Evolutionary conservation across 2,113 vertebrate genomes (phyloP).

Genomic region (Parus major): DNA sequence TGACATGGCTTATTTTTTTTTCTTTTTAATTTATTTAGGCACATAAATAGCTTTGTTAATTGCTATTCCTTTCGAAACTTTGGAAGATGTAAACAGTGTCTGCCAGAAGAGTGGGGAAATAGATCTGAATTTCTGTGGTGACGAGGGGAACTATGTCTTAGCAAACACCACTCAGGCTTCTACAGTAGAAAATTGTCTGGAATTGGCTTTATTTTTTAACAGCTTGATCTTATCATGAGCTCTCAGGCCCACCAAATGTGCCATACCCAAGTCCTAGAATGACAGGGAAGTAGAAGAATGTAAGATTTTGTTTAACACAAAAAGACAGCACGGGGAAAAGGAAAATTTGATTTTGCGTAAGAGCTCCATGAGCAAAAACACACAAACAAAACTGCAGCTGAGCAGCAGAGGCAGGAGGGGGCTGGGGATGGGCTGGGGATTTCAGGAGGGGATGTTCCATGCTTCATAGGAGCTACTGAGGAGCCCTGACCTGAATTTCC

Average conservation of each 20-base stretch:
- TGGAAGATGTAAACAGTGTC: background rate
- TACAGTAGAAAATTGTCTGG: background rate
- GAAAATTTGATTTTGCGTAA: background rate
- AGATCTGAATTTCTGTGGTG: background rate
- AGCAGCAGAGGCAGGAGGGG: background rate
- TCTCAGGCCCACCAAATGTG: background rate
- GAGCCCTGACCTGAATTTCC: background rate
- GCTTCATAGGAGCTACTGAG: background rate
- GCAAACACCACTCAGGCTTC: background rate
- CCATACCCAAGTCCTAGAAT: background rate
- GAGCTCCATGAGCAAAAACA: background rate
- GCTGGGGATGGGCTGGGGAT: background rate
- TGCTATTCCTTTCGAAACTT: background rate
- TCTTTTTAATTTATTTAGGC: background rate
- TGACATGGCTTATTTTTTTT: background rate
- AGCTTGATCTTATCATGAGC: background rate
- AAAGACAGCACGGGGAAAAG: background rate
- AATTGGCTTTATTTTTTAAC: background rate
- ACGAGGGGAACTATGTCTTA: background rate
- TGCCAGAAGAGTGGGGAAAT: background rate
- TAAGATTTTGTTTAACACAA: background rate
- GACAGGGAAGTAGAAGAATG: background rate
- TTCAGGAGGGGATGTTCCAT: background rate
- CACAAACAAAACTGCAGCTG: background rate
- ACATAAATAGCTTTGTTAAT: constrained; percentile 24